phyloP scores from a whole-genome alignment of 2,113 vertebrate species.

The Lates calcarifer region DNA sequence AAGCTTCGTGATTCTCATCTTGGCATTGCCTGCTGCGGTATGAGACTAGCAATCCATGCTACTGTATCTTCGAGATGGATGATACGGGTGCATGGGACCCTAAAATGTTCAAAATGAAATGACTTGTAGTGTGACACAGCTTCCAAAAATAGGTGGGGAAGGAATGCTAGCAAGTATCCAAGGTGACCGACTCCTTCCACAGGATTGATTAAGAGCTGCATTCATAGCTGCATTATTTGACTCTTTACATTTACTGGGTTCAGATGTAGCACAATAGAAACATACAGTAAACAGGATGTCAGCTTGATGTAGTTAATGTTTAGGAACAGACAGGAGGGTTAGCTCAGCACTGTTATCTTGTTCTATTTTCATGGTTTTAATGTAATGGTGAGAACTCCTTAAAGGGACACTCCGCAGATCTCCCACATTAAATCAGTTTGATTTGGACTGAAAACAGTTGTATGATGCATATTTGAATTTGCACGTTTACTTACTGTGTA shows the following conservation, averaged over 20 bases:
- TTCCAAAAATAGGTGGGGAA: slow-evolving; percentile 6
- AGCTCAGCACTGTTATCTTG: too few species aligned
- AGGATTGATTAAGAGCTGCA: background rate
- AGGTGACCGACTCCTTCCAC: background rate
- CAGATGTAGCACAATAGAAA: too few species aligned
- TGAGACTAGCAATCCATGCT: background rate
- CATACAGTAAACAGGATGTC: background rate
- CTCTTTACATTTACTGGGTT: background rate
- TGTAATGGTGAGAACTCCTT: background rate
- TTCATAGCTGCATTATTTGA: background rate
- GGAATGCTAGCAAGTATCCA: background rate
- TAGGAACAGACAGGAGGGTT: background rate
- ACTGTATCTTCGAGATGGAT: slow-evolving; percentile 1
- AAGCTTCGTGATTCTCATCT: slow-evolving; percentile 5
- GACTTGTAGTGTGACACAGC: background rate
- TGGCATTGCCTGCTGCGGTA: background rate
- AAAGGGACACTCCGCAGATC: background rate
- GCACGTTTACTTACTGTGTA: too few species aligned
- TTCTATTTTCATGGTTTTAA: background rate
- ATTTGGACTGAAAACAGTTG: background rate
- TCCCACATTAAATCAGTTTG: background rate
- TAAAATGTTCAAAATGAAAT: background rate
- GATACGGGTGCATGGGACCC: background rate
- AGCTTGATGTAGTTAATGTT: background rate
- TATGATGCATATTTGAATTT: background rate